These are phyloP conservation scores for Poecilus cupreus DNA, from an alignment of 2,888 invertebrate species.

Conservation along the genomic window DNA sequence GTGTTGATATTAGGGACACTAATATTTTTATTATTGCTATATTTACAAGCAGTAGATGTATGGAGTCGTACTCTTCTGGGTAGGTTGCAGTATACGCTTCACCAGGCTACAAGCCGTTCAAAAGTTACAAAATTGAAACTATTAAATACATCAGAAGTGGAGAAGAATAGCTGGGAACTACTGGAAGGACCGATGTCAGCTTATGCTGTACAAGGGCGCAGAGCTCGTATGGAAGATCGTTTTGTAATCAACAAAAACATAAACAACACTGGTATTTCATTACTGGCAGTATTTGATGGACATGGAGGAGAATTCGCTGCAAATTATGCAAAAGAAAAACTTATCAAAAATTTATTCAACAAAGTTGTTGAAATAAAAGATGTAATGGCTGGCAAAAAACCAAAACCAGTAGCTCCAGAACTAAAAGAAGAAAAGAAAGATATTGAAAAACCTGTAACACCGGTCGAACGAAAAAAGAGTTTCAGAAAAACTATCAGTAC, in stretches of 20 bases:
- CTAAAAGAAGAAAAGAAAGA: slow-evolving; percentile 73
- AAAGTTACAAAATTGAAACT: slow-evolving; percentile 77
- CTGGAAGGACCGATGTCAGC: slow-evolving; percentile 86
- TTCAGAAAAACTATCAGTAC: slow-evolving; percentile 80
- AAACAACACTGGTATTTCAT: slow-evolving; percentile 86
- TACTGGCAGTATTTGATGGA: slow-evolving; percentile 96
- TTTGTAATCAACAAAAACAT: slow-evolving; percentile 92
- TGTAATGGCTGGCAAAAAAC: slow-evolving; percentile 77
- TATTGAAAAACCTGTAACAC: slow-evolving; percentile 69
- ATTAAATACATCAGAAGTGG: slow-evolving; percentile 75
- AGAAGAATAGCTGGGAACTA: slow-evolving; percentile 84
- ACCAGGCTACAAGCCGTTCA: slow-evolving; percentile 75
- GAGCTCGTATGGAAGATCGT: slow-evolving; percentile 95
- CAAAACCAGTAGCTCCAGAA: slow-evolving; percentile 64
- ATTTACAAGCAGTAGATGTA: slow-evolving; percentile 88
- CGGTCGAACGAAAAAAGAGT: slow-evolving; percentile 78
- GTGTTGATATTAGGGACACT: slow-evolving; percentile 83
- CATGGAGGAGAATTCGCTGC: slow-evolving; percentile 97
- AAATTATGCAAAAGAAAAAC: slow-evolving; percentile 91
- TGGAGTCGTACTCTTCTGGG: slow-evolving; percentile 87
- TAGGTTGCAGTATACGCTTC: slow-evolving; percentile 81
- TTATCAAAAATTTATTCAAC: slow-evolving; percentile 86
- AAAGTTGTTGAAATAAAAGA: slow-evolving; percentile 85
- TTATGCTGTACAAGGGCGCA: slow-evolving; percentile 92
- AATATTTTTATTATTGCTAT: slow-evolving; percentile 83